Percentiles rank a stretch among this genome's conserved stretches.
Evolutionary conservation across 1,140 invertebrate genomes (phyloP).

Genomic region (Pseudobourletiella spinata): DNA sequence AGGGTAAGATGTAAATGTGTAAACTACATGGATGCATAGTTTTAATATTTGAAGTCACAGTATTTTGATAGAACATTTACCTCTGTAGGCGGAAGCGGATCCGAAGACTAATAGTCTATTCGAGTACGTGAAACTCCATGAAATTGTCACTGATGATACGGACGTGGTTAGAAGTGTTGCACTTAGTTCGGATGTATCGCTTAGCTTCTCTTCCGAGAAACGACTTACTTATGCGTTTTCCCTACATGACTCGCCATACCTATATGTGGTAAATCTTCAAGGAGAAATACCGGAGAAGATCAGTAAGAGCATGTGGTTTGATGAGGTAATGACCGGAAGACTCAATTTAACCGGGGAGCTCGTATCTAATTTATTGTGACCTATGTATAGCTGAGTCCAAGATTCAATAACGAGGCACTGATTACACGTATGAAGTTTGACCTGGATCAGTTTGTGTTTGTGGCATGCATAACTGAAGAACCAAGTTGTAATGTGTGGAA

Average conservation of each 20-base stretch:
- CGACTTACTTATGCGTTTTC: constrained; percentile 13
- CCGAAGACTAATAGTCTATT: no score
- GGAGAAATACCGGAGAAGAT: not conserved
- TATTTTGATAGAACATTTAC: no score
- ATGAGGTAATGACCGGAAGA: not conserved
- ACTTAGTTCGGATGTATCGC: not conserved
- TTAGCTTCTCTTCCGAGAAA: not conserved
- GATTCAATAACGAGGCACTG: not conserved
- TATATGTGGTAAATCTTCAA: not conserved
- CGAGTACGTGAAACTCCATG: not conserved
- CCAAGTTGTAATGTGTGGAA: constrained; percentile 13
- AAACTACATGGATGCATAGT: not conserved
- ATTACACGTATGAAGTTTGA: constrained; percentile 11
- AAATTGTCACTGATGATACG: not conserved
- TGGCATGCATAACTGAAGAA: constrained; percentile 5
- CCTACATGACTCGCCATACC: not conserved
- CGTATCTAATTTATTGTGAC: not conserved
- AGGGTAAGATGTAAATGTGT: not conserved
- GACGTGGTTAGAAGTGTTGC: not conserved
- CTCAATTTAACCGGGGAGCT: no score
- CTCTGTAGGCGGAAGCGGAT: no score
- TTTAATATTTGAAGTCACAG: no score
- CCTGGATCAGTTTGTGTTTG: not conserved
- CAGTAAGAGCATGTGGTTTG: not conserved
- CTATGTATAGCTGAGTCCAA: not conserved